Evolutionary conservation across 2,797 vertebrate species (phyloP).

Genomic region (Hoplostethus atlanticus): DNA sequence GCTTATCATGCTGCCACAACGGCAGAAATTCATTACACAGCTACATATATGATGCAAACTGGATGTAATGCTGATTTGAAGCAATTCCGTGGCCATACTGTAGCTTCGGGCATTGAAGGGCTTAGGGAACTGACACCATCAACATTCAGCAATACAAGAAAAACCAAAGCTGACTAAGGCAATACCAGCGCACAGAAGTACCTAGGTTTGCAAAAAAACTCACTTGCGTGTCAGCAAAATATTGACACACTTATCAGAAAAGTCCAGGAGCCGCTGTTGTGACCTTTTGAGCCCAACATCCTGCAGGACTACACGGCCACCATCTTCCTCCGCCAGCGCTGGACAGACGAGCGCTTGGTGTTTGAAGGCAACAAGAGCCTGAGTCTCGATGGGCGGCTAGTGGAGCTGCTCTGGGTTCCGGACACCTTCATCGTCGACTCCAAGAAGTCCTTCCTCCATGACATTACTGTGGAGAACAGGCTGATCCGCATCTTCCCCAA

Average conservation of each 20-base stretch:
- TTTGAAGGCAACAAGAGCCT: conserved; percentile 93
- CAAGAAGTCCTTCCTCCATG: conserved; percentile 94
- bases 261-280: conserved; percentile 16
- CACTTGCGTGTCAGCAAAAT: conserved; percentile 33
- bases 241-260: conserved; percentile 25
- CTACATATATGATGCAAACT: conserved; percentile 10
- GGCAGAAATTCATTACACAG: conserved; percentile 3
- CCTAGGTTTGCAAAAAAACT: conserved; percentile 38
- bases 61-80: conserved; percentile 45
- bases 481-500: conserved; percentile 95
- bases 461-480: conserved; percentile 94
- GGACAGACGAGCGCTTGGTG: conserved; percentile 92
- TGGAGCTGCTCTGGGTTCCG: conserved; percentile 94
- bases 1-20: neutral
- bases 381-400: conserved; percentile 91
- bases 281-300: conserved; percentile 32
- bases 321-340: conserved; percentile 93
- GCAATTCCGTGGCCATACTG: conserved; percentile 34
- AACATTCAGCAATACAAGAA: conserved; percentile 47
- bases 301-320: conserved; percentile 93
- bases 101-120: conserved; percentile 34
- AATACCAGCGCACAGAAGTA: conserved; percentile 6
- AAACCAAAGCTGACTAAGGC: conserved; percentile 34
- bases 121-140: conserved; percentile 39
- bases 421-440: conserved; percentile 96